These are phyloP conservation scores for Muscicapa striata DNA, from an alignment of 2,797 vertebrate genomes.

Conservation along the genomic window DNA sequence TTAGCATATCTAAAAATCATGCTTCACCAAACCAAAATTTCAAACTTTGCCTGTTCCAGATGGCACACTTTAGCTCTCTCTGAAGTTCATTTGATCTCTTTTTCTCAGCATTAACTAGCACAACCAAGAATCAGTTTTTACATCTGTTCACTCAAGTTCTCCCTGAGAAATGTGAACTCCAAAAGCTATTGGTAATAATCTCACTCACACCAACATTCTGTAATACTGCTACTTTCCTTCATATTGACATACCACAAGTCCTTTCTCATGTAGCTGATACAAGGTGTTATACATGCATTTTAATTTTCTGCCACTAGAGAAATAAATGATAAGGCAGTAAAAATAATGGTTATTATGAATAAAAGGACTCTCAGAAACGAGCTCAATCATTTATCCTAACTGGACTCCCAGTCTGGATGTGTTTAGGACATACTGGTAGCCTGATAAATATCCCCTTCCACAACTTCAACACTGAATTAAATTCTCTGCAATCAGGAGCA, in stretches of 20 bases:
- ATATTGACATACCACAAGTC: neutral
- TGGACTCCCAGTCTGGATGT: neutral
- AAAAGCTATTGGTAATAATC: neutral
- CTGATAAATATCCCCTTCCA: constrained; percentile 8
- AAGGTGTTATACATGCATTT: neutral
- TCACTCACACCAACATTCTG: neutral
- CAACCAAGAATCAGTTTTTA: neutral
- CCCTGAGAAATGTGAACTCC: neutral
- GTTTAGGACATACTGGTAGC: neutral
- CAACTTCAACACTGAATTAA: constrained; percentile 1
- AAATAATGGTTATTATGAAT: neutral
- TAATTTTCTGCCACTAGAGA: neutral
- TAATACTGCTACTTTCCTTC: neutral
- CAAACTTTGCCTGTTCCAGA: neutral
- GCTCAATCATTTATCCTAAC: neutral
- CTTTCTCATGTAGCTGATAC: neutral
- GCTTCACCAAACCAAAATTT: neutral
- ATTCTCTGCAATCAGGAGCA: constrained; percentile 21
- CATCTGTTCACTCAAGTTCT: neutral
- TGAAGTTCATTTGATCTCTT: neutral
- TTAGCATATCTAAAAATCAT: neutral
- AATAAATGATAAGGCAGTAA: neutral
- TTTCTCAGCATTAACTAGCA: neutral
- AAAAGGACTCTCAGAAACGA: neutral
- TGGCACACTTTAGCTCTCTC: neutral